These are phyloP conservation scores for Heliopora coerulea DNA, from an alignment of 92 coral and sea anemone genomes.

Conservation along the genomic window DNA sequence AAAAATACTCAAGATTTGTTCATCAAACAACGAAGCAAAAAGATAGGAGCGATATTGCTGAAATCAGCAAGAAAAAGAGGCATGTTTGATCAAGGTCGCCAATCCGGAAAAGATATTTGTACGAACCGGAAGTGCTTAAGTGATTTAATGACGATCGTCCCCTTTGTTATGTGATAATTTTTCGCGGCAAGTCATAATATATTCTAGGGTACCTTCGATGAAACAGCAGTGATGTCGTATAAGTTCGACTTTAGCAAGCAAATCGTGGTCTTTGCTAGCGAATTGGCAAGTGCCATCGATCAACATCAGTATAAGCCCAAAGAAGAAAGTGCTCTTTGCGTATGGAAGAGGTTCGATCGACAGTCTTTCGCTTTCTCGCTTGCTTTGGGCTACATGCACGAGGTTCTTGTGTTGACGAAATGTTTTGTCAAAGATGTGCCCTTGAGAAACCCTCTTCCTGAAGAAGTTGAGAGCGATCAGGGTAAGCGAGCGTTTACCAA, in stretches of 20 bases:
- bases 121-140: neutral
- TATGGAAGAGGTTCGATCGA: conserved; percentile 77
- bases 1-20: too few relatives aligned
- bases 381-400: conserved; percentile 50
- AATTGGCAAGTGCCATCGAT: conserved; percentile 84
- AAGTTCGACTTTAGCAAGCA: conserved; percentile 10
- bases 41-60: too few relatives aligned
- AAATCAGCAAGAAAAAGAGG: too few relatives aligned
- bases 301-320: conserved; percentile 63
- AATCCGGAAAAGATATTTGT: neutral
- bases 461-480: conserved; percentile 49
- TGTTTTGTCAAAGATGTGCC: conserved; percentile 18
- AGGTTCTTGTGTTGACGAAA: conserved; percentile 55
- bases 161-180: neutral
- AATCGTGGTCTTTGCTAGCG: conserved; percentile 75
- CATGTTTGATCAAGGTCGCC: neutral
- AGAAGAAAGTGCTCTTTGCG: conserved; percentile 63
- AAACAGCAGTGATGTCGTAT: too few relatives aligned
- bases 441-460: conserved; percentile 10
- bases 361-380: conserved; percentile 77
- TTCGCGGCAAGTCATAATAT: too few relatives aligned
- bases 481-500: conserved; percentile 33
- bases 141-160: neutral
- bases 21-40: too few relatives aligned
- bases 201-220: too few relatives aligned